Evolutionary conservation across 1,140 invertebrate genomes (phyloP).

Genomic region (Spodoptera frugiperda): DNA sequence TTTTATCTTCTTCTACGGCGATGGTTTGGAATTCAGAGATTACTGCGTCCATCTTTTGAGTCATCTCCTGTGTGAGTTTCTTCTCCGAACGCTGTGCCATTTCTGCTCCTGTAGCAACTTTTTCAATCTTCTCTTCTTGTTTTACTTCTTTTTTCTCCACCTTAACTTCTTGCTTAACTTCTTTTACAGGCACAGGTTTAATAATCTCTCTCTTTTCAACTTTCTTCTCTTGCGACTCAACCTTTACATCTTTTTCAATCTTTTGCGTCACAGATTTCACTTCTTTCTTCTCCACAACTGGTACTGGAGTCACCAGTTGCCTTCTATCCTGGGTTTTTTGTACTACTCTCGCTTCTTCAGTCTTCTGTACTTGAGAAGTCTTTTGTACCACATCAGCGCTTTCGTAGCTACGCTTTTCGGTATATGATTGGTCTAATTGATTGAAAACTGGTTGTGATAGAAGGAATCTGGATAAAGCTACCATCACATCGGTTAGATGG

Average conservation of each 20-base stretch:
- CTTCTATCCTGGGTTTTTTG: constrained; percentile 31
- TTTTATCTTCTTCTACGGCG: constrained; percentile 62
- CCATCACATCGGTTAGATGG: constrained; percentile 81
- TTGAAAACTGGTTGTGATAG: constrained; percentile 58
- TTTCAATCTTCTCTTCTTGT: constrained; percentile 48
- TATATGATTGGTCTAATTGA: neutral
- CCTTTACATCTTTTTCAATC: constrained; percentile 26
- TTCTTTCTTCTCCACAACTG: constrained; percentile 1
- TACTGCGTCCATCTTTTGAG: constrained; percentile 73
- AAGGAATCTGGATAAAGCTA: constrained; percentile 73
- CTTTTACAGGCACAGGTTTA: constrained; percentile 33
- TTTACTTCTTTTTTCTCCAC: constrained; percentile 49
- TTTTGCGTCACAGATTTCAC: constrained; percentile 7
- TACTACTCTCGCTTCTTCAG: constrained; percentile 24
- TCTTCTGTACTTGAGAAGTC: neutral
- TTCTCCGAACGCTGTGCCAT: constrained; percentile 73
- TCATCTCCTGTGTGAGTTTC: constrained; percentile 68
- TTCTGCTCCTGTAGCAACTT: constrained; percentile 66
- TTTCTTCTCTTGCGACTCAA: constrained; percentile 33
- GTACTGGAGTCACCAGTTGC: constrained; percentile 1
- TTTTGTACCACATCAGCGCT: neutral
- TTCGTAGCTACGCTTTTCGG: constrained; percentile 1
- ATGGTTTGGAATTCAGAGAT: constrained; percentile 75
- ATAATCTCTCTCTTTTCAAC: constrained; percentile 38
- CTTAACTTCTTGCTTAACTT: constrained; percentile 47